A percentile compares a stretch with the other conserved stretches of the same genome.
Evolutionary conservation across 2,797 vertebrate species (phyloP).

Genomic region (Enteromius treurensis): DNA sequence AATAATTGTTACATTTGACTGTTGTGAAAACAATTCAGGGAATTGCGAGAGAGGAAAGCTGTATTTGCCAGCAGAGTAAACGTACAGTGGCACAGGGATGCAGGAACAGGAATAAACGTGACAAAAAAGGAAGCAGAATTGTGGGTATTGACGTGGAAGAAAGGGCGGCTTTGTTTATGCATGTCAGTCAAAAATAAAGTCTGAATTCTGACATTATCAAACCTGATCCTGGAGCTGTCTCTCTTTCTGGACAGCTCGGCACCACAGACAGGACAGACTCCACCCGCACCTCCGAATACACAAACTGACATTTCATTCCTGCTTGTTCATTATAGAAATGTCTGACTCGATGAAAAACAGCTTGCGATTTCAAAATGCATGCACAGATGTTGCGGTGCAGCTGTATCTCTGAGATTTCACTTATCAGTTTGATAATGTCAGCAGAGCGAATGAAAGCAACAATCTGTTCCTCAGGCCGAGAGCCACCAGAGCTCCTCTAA

Average conservation of each 20-base stretch:
- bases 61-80: not conserved
- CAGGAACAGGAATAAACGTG: slow-evolving; percentile 7
- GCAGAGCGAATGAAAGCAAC: slow-evolving; percentile 19
- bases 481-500: not conserved
- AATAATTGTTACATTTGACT: not conserved
- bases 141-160: not conserved
- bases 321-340: not conserved
- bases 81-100: not conserved
- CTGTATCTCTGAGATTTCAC: not conserved
- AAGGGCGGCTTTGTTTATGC: not conserved
- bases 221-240: not conserved
- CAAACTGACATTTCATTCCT: not conserved
- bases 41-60: not conserved
- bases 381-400: slow-evolving; percentile 24
- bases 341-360: not conserved
- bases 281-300: slow-evolving; percentile 3
- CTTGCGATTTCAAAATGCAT: not conserved
- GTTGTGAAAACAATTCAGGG: not conserved
- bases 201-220: not conserved
- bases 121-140: not conserved
- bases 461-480: not conserved
- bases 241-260: slow-evolving; percentile 26
- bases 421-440: slow-evolving; percentile 26
- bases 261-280: slow-evolving; percentile 31
- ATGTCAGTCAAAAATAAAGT: not conserved